Conservation (phyloP, 1,140 invertebrate genomes). For the Scylla paramamosain region DNA sequence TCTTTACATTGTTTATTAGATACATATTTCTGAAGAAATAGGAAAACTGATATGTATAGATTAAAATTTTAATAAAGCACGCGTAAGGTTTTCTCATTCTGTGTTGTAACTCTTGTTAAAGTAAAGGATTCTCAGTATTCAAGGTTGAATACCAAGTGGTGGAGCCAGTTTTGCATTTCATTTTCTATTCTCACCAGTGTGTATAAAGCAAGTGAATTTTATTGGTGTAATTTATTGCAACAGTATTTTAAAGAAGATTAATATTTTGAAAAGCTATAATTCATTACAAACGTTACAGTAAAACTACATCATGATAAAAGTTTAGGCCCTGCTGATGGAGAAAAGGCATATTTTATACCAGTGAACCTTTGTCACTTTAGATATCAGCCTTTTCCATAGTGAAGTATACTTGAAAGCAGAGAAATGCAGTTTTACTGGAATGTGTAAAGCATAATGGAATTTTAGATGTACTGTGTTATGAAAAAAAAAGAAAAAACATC, state of each 20-base stretch:
- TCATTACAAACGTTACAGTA: neutral
- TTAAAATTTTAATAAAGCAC: neutral
- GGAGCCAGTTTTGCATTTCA: constrained; percentile 4
- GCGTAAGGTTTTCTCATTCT: neutral
- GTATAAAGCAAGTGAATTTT: neutral
- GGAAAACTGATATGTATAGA: neutral
- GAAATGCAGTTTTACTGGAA: neutral
- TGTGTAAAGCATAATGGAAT: neutral
- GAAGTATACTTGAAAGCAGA: neutral
- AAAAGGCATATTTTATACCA: neutral
- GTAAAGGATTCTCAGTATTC: constrained; percentile 12
- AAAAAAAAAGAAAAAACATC: too few species aligned
- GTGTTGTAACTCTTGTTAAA: neutral
- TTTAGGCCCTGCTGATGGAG: neutral
- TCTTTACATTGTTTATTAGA: neutral
- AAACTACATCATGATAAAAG: neutral
- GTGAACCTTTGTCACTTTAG: neutral
- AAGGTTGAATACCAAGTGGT: neutral
- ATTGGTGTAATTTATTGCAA: neutral
- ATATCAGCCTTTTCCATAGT: neutral
- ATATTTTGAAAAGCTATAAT: neutral
- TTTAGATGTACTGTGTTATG: neutral
- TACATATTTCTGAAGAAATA: neutral
- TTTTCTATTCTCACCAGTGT: neutral
- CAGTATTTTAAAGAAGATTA: neutral